Evolutionary conservation across 2,113 vertebrate species (phyloP), one percentile per base, ranked within the genome.

Genomic region (Leucosticte australis): DNA sequence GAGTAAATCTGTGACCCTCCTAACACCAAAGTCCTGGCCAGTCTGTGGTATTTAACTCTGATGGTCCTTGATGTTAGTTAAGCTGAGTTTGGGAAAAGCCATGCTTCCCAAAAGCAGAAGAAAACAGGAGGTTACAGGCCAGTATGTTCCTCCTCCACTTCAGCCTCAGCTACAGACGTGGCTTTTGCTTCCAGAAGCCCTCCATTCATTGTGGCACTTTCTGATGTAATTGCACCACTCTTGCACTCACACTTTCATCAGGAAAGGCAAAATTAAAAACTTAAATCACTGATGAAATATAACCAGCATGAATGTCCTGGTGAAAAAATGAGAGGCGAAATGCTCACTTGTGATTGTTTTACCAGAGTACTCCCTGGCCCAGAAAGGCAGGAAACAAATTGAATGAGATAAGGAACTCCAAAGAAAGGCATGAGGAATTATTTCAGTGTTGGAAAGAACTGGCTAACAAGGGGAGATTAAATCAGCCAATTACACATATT

Each of bases 211-310:
- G 24, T 0, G 1, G 44, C 41, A 23, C 14, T 52, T 77, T n/a
- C 52, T 83, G 75, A 71, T 1, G 0, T 6, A 42, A 49, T 35
- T 79, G 70, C 39, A 71, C 21, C 44, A 12, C 42, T 82, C 69
- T 47, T 70, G 46, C 31, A 57, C 30, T 87, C 78, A 77, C 14
- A 5, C 47, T 26, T 78, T 9, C 31, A 33, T 74, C 50, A 77
- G 30, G 37, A 75, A 92, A 82, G 31, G 50, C 24, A 86, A 80
- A 95, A 95, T 67, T 62, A 63, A 79, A 94, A 94, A 52, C 62
- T 76, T 57, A 74, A 86, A 75, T 87, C 64, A 57, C 28, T 41
- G 33, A 81, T 49, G 44, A 96, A 88, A 68, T 83, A 52, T 22
- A 86, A 87, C 7, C 49, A 64, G 68, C 2, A 1, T 46, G 37